Conservation (phyloP, 1,140 invertebrate genomes). For the Piezodorus guildinii region DNA sequence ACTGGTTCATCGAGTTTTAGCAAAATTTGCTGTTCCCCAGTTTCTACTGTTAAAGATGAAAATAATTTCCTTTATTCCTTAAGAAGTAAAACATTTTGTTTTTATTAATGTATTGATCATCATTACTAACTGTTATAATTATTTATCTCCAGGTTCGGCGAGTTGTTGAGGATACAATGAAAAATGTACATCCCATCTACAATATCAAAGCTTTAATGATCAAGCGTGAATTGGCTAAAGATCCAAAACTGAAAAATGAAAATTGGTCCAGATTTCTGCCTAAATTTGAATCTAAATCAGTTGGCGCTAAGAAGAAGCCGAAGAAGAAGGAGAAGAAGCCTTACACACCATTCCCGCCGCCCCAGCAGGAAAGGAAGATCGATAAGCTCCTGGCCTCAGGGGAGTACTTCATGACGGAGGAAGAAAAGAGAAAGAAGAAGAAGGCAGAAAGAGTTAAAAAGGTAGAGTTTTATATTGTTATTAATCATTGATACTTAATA, state of each 20-base stretch:
- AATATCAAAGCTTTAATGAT: constrained; percentile 98
- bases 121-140: too few relatives aligned
- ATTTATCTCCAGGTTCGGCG: constrained; percentile 50
- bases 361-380: constrained; percentile 82
- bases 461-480: constrained; percentile 32
- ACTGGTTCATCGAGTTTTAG: too few relatives aligned
- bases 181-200: constrained; percentile 99
- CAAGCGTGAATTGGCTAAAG: constrained; percentile 86
- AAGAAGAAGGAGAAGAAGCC: constrained; percentile 73
- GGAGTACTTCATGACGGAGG: constrained; percentile 89
- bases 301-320: constrained; percentile 73
- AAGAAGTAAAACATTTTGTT: too few relatives aligned
- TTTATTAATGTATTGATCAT: too few relatives aligned
- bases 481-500: too few relatives aligned
- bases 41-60: too few relatives aligned
- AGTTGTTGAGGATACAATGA: constrained; percentile 95
- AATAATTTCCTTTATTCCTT: too few relatives aligned
- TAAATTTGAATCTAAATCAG: constrained; percentile 87
- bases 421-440: constrained; percentile 60
- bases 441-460: constrained; percentile 47
- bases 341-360: constrained; percentile 96
- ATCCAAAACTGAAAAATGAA: constrained; percentile 83
- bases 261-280: constrained; percentile 97
- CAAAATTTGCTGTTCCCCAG: too few relatives aligned
- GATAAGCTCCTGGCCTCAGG: constrained; percentile 89